Evolutionary conservation across 2,888 invertebrate genomes (phyloP).

Genomic region (Pyrrhia umbra): DNA sequence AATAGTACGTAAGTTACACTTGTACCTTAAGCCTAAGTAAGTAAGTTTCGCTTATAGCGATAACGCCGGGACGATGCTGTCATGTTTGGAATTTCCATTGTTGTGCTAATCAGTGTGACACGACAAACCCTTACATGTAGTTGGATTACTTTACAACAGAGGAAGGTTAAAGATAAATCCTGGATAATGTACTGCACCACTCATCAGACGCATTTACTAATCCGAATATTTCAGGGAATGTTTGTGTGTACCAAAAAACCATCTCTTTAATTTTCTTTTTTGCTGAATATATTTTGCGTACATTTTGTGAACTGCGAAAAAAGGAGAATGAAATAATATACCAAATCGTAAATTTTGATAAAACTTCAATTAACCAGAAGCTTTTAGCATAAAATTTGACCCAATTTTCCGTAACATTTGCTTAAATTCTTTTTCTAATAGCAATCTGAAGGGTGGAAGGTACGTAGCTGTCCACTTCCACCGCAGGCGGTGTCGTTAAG

Average conservation of each 20-base stretch:
- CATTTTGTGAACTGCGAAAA: constrained; percentile 13
- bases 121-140: constrained; percentile 15
- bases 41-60: constrained; percentile 50
- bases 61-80: constrained; percentile 46
- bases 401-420: constrained; percentile 64
- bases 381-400: constrained; percentile 62
- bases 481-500: constrained; percentile 81
- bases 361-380: constrained; percentile 61
- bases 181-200: constrained; percentile 2
- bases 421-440: constrained; percentile 66
- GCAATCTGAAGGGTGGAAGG: constrained; percentile 70
- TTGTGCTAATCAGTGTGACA: constrained; percentile 45
- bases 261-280: constrained; percentile 14
- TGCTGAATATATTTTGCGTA: constrained; percentile 16
- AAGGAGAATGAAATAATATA: constrained; percentile 43
- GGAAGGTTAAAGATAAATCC: constrained; percentile 2
- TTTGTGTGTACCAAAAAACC: constrained; percentile 19
- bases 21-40: constrained; percentile 54
- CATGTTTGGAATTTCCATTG: constrained; percentile 49
- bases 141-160: constrained; percentile 7
- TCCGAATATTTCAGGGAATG: constrained; percentile 4
- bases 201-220: constrained; percentile 5
- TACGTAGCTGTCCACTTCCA: constrained; percentile 82
- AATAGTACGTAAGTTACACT: constrained; percentile 72
- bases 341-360: constrained; percentile 57